Base-by-base conservation (phyloP, 1,140 invertebrate species). In the Drosophila varians region DNA sequence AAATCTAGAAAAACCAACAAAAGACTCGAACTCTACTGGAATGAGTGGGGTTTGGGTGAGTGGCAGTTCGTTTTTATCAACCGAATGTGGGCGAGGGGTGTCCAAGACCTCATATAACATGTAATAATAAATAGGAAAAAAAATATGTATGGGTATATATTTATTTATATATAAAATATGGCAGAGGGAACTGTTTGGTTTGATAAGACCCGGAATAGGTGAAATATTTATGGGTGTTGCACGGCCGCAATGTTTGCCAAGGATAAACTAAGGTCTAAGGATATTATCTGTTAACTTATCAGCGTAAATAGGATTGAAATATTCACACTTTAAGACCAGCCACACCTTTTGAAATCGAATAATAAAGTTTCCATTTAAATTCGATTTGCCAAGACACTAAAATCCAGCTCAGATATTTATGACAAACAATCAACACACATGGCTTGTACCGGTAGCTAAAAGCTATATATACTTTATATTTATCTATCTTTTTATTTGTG, bases 1-100 rank as follows among this genome's bases (percentile, higher is more conserved):
- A 74, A 86, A 86, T 86, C 82, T 87, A 87, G 82, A 82, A 87
- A 86, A 87, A 82, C 74, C 82, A 87, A 86, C 82, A 86, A 77
- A 71, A 51, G 77, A 73, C 86, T 87, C 52, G 66, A 86, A 84
- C 71, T 74, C 52, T 56, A 74, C 60, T 83, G 71, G 49, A 80
- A 47, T 80, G 66, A 62, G 56, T 28, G 40, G 42, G 61, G 42
- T 34, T 52, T n/a, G 53, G 51, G 70, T 74, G 70, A 74, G 70
- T 74, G 71, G 57, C 71, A 74, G 66, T 21, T 31, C 48, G 36
- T 46, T 74, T 31, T 73, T 73, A 74, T 74, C 71, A 66, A 28
- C 42, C n/a, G 60, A 52, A 60, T 38, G 68, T 9, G 45, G 19
- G 34, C 19, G 71, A 64, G 23, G 25, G 45, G 43, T 47, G 47